These are phyloP conservation scores for Sapajus apella DNA, from an alignment of 2,113 vertebrate genomes.

Conservation along the genomic window DNA sequence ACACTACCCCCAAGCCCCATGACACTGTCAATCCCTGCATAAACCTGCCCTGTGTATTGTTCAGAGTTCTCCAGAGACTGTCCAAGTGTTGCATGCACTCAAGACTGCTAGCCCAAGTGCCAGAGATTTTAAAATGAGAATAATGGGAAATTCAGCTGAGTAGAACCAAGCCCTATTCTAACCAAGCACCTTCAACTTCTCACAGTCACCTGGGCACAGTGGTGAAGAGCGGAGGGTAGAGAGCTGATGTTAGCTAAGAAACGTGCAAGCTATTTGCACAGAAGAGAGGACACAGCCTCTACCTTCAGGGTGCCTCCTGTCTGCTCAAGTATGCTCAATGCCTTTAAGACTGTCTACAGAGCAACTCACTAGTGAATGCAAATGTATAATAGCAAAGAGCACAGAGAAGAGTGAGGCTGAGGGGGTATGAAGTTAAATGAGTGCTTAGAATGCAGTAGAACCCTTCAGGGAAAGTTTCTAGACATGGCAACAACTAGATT, in stretches of 20 bases:
- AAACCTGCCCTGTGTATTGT: neutral
- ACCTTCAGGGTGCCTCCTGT: neutral
- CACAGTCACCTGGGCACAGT: neutral
- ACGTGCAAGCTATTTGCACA: neutral
- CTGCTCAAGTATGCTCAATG: neutral
- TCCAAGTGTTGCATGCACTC: neutral
- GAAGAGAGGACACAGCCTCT: neutral
- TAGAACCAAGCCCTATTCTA: neutral
- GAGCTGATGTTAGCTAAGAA: neutral
- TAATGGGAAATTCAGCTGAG: neutral
- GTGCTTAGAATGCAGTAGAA: neutral
- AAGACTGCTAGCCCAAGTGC: neutral
- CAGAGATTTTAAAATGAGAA: neutral
- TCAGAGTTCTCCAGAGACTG: neutral
- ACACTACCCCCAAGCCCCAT: neutral
- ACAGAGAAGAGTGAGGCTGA: neutral
- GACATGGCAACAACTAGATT: neutral
- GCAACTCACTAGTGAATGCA: neutral
- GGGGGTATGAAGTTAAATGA: neutral
- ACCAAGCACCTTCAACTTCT: neutral
- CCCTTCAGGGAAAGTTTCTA: conserved; percentile 23
- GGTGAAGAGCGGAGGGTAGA: neutral
- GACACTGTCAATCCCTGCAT: neutral
- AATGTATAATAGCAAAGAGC: neutral
- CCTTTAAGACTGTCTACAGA: neutral